phyloP scores from a whole-genome alignment of 2,888 invertebrate species.

The Stenolophus ochropezus region DNA sequence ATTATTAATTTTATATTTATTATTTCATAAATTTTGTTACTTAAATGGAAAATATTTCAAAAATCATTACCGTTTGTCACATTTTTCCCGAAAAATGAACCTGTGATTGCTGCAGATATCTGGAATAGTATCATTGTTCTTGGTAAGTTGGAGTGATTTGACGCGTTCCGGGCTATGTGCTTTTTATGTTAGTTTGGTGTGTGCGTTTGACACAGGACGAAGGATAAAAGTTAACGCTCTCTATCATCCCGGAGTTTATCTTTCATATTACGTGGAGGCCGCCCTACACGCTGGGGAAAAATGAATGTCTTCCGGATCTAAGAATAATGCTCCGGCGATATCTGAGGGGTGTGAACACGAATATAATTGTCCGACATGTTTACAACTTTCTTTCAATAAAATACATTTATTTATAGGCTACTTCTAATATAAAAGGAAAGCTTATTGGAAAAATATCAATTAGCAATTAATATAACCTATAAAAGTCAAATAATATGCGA shows the following conservation, averaged over 20 bases:
- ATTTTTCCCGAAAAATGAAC: too few relatives aligned
- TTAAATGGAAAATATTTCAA: too few relatives aligned
- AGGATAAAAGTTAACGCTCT: slow-evolving; percentile 23
- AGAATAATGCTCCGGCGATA: slow-evolving; percentile 12
- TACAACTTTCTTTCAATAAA: not conserved
- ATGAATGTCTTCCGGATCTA: slow-evolving; percentile 28
- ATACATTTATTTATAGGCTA: too few relatives aligned
- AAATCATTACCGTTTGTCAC: too few relatives aligned
- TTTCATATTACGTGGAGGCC: not conserved
- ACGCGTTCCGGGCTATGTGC: not conserved
- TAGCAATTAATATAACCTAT: too few relatives aligned
- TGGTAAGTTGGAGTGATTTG: not conserved
- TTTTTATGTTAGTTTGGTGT: slow-evolving; percentile 27
- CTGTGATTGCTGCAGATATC: too few relatives aligned
- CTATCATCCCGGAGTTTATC: slow-evolving; percentile 18
- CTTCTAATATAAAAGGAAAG: too few relatives aligned
- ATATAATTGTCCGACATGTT: not conserved
- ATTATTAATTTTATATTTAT: too few relatives aligned
- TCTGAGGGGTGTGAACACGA: slow-evolving; percentile 11
- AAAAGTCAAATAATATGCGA: too few relatives aligned
- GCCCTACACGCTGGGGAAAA: slow-evolving; percentile 5
- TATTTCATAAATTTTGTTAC: too few relatives aligned
- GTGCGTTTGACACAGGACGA: slow-evolving; percentile 8
- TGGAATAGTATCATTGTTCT: not conserved
- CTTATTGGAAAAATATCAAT: too few relatives aligned